Evolutionary conservation across 2,797 vertebrate genomes (phyloP), one percentile per base, ranked within the genome.

Genomic region (Carapus acus): DNA sequence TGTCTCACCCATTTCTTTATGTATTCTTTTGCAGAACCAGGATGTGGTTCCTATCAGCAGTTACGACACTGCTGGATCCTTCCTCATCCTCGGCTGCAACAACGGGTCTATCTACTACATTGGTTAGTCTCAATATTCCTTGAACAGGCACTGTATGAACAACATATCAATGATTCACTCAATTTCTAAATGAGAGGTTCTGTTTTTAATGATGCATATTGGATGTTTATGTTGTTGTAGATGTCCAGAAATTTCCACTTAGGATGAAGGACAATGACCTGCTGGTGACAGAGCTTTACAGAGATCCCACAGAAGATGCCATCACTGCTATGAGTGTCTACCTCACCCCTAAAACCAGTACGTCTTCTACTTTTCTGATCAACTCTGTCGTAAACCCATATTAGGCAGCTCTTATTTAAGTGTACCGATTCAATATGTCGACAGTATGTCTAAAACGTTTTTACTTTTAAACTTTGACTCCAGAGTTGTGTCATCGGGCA

Each of bases 241-340:
- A 96, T 4, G 92, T 95, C 5, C 93, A 96, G 84, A 96, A 96
- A 83, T 95, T 96, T 58, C 93, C 93, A 1, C 77, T 94, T 54
- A 87, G 93, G 57, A 96, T 96, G 93, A 95, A 96, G 66, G 93
- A 96, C 48, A 95, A 95, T 0, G 93, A 95, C 23, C 86, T 96
- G 20, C 84, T 96, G 52, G 93, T 94, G 85, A 94, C 93, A 0
- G 93, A 96, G 79, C 85, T 96, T 20, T 96, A 92, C 86, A 79
- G 92, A 15, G 93, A 95, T 77, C 93, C 93, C 0, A 87, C 84
- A 0, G 90, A 94, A 11, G 93, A 96, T 1, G 91, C 93, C n/a
- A 89, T 96, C 72, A 96, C 93, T 0, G 93, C 93, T 0, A 87
- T 96, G 42, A 94, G 93, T 0, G 91, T 95, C 69, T 95, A 96